These are phyloP conservation scores for Ypsolopha sequella DNA, from an alignment of 2,888 invertebrate genomes.

Conservation along the genomic window DNA sequence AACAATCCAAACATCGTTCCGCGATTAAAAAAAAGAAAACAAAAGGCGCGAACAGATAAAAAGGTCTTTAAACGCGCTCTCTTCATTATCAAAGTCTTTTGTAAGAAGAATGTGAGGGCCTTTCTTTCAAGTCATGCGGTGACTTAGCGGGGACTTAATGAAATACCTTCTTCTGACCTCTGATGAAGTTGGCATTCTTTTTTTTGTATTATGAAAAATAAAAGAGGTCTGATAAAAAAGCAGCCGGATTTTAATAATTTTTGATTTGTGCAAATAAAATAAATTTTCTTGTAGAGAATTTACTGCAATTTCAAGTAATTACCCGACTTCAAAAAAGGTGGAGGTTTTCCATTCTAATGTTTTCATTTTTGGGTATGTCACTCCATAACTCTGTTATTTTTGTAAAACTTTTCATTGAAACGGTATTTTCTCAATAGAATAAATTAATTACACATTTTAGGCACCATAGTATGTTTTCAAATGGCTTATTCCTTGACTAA, in stretches of 20 bases:
- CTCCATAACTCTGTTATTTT: too few species aligned
- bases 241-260: too few species aligned
- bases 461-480: neutral
- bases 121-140: constrained; percentile 48
- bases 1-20: constrained; percentile 1
- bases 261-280: too few species aligned
- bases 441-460: too few species aligned
- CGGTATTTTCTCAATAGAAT: too few species aligned
- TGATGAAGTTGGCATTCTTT: constrained; percentile 47
- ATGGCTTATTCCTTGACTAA: neutral
- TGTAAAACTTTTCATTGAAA: too few species aligned
- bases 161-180: constrained; percentile 45
- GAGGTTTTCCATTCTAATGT: too few species aligned
- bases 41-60: constrained; percentile 20
- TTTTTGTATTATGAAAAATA: constrained; percentile 23
- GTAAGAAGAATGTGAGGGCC: constrained; percentile 47
- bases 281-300: too few species aligned
- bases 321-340: too few species aligned
- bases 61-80: constrained; percentile 57
- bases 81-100: constrained; percentile 45
- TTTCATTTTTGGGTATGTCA: too few species aligned
- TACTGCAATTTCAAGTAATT: too few species aligned
- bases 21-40: constrained; percentile 16
- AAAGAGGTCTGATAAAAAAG: neutral
- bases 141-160: constrained; percentile 44